Evolutionary conservation across 2,113 vertebrate species (phyloP).

Genomic region (Proteles cristata): DNA sequence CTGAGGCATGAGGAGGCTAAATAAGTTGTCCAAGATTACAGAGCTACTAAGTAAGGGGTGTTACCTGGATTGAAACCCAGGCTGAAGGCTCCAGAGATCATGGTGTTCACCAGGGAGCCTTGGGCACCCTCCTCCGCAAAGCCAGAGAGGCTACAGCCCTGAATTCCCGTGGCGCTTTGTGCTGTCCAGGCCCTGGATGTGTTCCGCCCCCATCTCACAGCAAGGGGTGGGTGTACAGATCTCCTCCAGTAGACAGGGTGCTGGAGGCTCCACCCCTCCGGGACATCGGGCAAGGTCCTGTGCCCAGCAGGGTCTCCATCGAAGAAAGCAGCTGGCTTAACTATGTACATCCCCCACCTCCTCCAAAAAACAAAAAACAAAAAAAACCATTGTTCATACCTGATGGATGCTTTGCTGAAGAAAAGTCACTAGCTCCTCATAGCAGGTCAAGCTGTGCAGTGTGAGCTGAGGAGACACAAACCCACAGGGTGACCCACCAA

Average conservation of each 20-base stretch:
- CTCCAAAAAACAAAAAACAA: neutral
- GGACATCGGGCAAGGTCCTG: neutral
- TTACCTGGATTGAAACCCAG: neutral
- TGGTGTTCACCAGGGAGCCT: fast-evolving
- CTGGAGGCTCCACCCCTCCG: neutral
- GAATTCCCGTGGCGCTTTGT: neutral
- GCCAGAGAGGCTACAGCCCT: fast-evolving
- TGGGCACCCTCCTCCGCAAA: neutral
- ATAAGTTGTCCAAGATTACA: neutral
- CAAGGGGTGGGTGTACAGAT: fast-evolving
- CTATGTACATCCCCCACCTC: no score
- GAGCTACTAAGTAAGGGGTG: neutral
- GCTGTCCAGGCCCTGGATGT: no score
- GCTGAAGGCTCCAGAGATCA: neutral
- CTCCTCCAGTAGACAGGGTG: neutral
- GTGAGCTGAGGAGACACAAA: conserved; percentile 86
- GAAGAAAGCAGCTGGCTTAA: neutral
- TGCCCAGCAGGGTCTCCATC: neutral
- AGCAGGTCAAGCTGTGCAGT: conserved; percentile 85
- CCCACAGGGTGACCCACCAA: neutral
- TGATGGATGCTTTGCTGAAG: conserved; percentile 92
- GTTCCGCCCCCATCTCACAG: neutral
- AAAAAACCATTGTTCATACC: conserved; percentile 78
- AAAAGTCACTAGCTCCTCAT: conserved; percentile 89
- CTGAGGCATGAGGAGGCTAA: neutral